phyloP scores from a whole-genome alignment of 2,113 vertebrate species.

The Archilochus colubris region DNA sequence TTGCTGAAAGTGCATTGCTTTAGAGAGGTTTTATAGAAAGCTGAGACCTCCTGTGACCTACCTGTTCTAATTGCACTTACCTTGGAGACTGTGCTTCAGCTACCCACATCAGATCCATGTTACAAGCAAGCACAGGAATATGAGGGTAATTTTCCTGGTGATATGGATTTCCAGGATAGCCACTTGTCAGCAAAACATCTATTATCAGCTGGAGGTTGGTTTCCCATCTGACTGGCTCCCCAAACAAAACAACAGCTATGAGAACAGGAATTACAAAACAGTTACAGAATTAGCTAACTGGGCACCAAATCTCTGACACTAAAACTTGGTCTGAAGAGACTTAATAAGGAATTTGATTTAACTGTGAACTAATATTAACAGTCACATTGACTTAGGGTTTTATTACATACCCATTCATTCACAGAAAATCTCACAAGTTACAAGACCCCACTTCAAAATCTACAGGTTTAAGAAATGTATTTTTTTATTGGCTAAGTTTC shows the following conservation, averaged over 20 bases:
- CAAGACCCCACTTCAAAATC: not conserved
- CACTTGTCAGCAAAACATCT: constrained; percentile 87
- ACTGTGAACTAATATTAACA: not conserved
- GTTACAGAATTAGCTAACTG: not conserved
- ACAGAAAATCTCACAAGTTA: not conserved
- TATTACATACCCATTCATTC: not conserved
- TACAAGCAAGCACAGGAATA: constrained; percentile 87
- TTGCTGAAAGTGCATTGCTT: not conserved
- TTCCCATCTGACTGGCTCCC: constrained; percentile 91
- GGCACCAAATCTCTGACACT: not conserved
- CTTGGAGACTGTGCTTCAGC: constrained; percentile 89
- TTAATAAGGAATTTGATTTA: not conserved
- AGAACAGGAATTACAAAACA: not conserved
- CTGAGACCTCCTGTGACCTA: not conserved
- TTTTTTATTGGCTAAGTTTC: not conserved
- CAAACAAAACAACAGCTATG: constrained; percentile 86
- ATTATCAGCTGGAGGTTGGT: constrained; percentile 89
- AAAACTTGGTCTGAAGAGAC: not conserved
- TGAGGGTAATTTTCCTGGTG: constrained; percentile 66
- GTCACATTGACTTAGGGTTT: not conserved
- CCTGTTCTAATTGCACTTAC: constrained; percentile 16
- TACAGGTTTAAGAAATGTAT: not conserved
- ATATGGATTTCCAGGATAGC: constrained; percentile 79
- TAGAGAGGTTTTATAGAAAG: rapidly evolving
- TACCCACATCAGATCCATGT: constrained; percentile 90